Conservation (phyloP, 1,140 invertebrate species). For the Idris sp. region DNA sequence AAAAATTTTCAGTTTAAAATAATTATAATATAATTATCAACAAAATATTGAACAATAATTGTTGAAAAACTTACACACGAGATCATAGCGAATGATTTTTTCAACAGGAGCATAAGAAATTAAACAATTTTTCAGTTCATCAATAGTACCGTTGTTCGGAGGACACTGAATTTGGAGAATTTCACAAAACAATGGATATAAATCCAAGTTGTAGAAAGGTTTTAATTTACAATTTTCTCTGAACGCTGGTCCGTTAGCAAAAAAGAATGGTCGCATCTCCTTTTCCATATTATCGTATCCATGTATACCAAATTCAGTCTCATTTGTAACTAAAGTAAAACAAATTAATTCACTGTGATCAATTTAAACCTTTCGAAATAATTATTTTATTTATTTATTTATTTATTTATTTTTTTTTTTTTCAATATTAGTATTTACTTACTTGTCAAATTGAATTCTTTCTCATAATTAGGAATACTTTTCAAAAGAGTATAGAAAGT, state of each 20-base stretch:
- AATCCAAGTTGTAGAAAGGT: slow-evolving; percentile 82
- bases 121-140: slow-evolving; percentile 67
- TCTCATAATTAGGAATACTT: slow-evolving; percentile 73
- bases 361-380: too few species aligned
- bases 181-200: slow-evolving; percentile 84
- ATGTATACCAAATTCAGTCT: slow-evolving; percentile 82
- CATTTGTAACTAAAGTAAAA: slow-evolving; percentile 69
- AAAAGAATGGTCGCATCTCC: slow-evolving; percentile 84
- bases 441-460: slow-evolving; percentile 73
- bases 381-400: too few species aligned
- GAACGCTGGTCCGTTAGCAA: slow-evolving; percentile 84
- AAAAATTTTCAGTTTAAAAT: too few species aligned
- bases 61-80: slow-evolving; percentile 59
- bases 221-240: slow-evolving; percentile 76
- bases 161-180: slow-evolving; percentile 79
- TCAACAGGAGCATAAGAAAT: slow-evolving; percentile 35
- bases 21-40: too few species aligned
- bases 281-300: slow-evolving; percentile 82
- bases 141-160: slow-evolving; percentile 77
- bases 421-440: too few species aligned
- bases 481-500: slow-evolving; percentile 79
- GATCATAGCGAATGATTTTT: slow-evolving; percentile 36
- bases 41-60: too few species aligned
- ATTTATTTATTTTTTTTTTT: too few species aligned
- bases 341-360: background rate